Evolutionary conservation across 2,888 invertebrate species (phyloP).

Genomic region (Ametastegia equiseti): DNA sequence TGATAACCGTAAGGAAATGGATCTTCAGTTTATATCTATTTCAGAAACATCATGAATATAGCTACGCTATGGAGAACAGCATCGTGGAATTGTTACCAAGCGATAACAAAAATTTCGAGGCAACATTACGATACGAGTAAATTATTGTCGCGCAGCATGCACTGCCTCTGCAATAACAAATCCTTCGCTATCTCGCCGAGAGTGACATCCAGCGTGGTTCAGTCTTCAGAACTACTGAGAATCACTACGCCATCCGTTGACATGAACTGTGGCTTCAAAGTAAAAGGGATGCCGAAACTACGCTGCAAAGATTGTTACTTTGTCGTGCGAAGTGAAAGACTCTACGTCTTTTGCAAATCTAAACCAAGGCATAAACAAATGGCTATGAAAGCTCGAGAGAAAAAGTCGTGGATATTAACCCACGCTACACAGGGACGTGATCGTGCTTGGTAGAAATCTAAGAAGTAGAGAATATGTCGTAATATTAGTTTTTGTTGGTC

Average conservation of each 20-base stretch:
- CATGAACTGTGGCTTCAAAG: slow-evolving; percentile 83
- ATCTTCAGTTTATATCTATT: not conserved
- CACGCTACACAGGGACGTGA: slow-evolving; percentile 83
- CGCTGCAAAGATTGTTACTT: slow-evolving; percentile 90
- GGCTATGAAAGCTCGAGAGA: slow-evolving; percentile 82
- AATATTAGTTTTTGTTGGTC: not conserved
- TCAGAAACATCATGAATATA: slow-evolving; percentile 35
- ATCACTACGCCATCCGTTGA: slow-evolving; percentile 63
- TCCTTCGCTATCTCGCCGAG: not conserved
- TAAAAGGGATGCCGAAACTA: slow-evolving; percentile 82
- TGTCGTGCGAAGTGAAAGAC: slow-evolving; percentile 82
- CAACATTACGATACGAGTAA: not conserved
- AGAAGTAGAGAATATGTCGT: not conserved
- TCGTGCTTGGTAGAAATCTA: slow-evolving; percentile 76
- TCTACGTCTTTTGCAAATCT: slow-evolving; percentile 86
- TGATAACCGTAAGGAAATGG: not conserved
- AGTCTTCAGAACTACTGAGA: slow-evolving; percentile 14
- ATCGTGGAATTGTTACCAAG: slow-evolving; percentile 20
- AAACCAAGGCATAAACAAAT: slow-evolving; percentile 91
- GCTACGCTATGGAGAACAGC: slow-evolving; percentile 30
- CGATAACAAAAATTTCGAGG: not conserved
- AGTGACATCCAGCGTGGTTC: not conserved
- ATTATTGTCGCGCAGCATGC: slow-evolving; percentile 11
- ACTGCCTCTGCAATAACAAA: slow-evolving; percentile 21
- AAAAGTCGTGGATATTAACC: slow-evolving; percentile 86